Base-by-base conservation (phyloP, 2,888 invertebrate genomes). In the Papilio demoleus region DNA sequence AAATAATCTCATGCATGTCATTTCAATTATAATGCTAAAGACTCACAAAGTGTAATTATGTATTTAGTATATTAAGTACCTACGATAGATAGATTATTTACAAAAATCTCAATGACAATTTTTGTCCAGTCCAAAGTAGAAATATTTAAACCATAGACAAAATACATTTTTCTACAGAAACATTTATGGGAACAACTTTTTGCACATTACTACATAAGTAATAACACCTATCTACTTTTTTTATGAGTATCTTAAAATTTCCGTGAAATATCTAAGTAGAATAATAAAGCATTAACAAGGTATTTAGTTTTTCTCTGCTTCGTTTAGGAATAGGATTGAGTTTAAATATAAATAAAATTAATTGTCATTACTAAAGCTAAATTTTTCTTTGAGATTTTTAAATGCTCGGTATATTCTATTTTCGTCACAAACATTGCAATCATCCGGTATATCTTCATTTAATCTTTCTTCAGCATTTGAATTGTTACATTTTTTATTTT, bases 361-460 rank as follows among this genome's bases (percentile, higher is more conserved):
- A 31, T 38, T 34, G 9, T 65, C 68, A 61, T 75, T 80, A 65
- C 84, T 83, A 73, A 81, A 82, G 73, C 79, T 84, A 68, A 90
- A 80, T 76, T 90, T 92, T 14, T 92, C 89, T 78, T 79, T 83
- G 66, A 92, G 79, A 75, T 81, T 84, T 75, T 82, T 88, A 70
- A 91, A 82, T 50, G 83, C 70, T 70, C 74, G 81, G 67, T 85
- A 90, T 73, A 92, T 87, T 77, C 83, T 83, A 77, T 73, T 85
- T 81, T 91, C 91, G 70, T 78, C 84, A 72, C 88, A 90, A 19
- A 80, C 81, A 75, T 88, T 81, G 80, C 88, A 87, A 65, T 84
- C 59, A 53, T 72, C 70, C 27, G 71, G 69, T 12, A 66, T n/a
- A 59, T 68, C 66, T 8, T 71, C 70, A 40, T 47, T 71, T 27